These are phyloP conservation scores for Eidolon dupreanum DNA, from an alignment of 2,797 vertebrate genomes.

Conservation along the genomic window DNA sequence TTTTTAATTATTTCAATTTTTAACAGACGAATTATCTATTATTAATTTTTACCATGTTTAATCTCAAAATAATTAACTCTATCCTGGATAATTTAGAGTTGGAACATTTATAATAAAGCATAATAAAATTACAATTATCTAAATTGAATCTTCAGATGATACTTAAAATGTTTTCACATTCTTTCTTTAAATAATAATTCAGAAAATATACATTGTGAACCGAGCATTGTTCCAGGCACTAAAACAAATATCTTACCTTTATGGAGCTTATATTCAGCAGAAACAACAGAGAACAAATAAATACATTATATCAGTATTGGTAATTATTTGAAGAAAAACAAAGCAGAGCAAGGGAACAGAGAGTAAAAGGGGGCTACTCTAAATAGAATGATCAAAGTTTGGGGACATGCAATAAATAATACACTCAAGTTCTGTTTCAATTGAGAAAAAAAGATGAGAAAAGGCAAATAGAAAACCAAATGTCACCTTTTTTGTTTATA, in stretches of 20 bases:
- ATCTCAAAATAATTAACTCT: background rate
- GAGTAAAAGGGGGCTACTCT: background rate
- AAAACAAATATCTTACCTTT: background rate
- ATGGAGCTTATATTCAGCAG: background rate
- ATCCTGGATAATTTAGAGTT: constrained; percentile 1
- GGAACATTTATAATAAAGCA: background rate
- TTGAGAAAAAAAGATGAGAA: background rate
- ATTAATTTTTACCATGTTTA: background rate
- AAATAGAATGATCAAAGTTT: background rate
- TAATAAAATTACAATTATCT: background rate
- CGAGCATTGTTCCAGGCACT: background rate
- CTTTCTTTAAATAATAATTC: background rate
- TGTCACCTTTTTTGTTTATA: background rate
- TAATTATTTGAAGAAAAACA: background rate
- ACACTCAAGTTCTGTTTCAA: background rate
- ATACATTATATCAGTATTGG: background rate
- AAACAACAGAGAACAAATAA: background rate
- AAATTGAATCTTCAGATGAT: background rate
- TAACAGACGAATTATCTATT: background rate
- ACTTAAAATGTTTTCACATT: background rate
- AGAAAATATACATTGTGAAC: background rate
- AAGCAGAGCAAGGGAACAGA: background rate
- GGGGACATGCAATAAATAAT: background rate
- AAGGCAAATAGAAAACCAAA: background rate
- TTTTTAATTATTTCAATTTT: constrained; percentile 32